Base-by-base conservation (phyloP, 2,888 invertebrate genomes). In the Zaprionus bogoriensis region DNA sequence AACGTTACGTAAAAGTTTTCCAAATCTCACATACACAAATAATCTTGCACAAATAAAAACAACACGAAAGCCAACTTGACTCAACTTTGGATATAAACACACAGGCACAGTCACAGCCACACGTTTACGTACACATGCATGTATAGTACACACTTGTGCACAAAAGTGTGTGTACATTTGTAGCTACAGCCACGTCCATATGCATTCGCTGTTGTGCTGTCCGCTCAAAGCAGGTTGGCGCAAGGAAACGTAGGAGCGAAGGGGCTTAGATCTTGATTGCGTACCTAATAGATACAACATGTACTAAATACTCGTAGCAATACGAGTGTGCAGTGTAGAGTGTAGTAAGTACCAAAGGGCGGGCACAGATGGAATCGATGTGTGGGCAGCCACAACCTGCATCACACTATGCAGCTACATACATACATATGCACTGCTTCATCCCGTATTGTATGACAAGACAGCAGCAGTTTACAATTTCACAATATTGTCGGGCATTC, bases 1-100 rank as follows among this genome's bases (percentile, higher is more conserved):
- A 62, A 39, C 55, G 67, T 75, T 78, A 79, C 83, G 76, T 78
- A 82, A 75, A 69, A 46, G 59, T 71, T 82, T 77, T 86, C 65
- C 57, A 72, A 79, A 76, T 86, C 77, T 55, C 61, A 62, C 61
- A 52, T 55, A 57, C 42, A 66, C 58, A 63, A 17, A 60, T 38
- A 46, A 70, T 74, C 54, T 73, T 81, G 62, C 65, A 50, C 64
- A 63, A 85, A 71, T 57, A 77, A 80, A 60, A 73, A 67, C 63
- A 62, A 63, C 70, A 81, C 77, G 77, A 69, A 67, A 80, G 62
- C 78, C 62, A 65, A 61, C 70, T 70, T 63, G 62, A 81, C 79
- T 74, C 66, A 66, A 70, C 67, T 77, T 67, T 60, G 67, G 57
- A 82, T 74, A 74, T 36, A 52, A 55, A 42, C 45, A 50, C 20